Conservation (phyloP, 2,888 invertebrate genomes). For the Cephus runcator region DNA sequence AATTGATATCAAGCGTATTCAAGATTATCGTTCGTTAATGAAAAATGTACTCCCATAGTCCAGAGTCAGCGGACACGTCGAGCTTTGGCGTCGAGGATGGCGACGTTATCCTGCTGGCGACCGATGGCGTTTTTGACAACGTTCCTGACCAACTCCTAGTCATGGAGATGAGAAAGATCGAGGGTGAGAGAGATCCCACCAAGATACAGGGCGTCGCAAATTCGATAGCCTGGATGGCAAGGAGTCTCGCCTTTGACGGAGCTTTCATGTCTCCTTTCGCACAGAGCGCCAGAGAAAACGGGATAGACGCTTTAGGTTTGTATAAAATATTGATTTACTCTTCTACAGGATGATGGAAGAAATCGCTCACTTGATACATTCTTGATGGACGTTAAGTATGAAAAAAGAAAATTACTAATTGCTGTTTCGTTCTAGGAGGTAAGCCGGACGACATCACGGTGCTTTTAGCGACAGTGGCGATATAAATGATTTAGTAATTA, state of each 20-base stretch:
- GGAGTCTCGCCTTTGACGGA: conserved; percentile 92
- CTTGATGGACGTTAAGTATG: not conserved
- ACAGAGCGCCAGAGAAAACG: conserved; percentile 90
- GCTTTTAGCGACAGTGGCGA: conserved; percentile 90
- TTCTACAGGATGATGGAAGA: not conserved
- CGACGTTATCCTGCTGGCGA: conserved; percentile 94
- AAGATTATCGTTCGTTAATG: conserved; percentile 27
- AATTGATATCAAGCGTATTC: not conserved
- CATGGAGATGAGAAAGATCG: conserved; percentile 81
- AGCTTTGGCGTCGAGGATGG: conserved; percentile 91
- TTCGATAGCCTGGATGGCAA: conserved; percentile 94
- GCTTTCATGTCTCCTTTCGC: conserved; percentile 97
- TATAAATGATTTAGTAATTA: conserved; percentile 44
- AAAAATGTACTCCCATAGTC: conserved; percentile 68
- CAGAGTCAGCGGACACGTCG: conserved; percentile 89
- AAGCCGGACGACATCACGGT: conserved; percentile 99
- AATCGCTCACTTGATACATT: not conserved
- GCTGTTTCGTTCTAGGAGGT: conserved; percentile 79
- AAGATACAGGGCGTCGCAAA: conserved; percentile 91
- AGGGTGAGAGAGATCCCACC: conserved; percentile 78
- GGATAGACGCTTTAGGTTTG: conserved; percentile 90
- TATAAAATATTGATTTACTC: conserved; percentile 14
- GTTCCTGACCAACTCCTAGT: conserved; percentile 91
- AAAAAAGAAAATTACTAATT: not conserved
- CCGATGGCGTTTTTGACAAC: conserved; percentile 99